Evolutionary conservation across 2,797 vertebrate genomes (phyloP).

Genomic region (Okamejei kenojei): DNA sequence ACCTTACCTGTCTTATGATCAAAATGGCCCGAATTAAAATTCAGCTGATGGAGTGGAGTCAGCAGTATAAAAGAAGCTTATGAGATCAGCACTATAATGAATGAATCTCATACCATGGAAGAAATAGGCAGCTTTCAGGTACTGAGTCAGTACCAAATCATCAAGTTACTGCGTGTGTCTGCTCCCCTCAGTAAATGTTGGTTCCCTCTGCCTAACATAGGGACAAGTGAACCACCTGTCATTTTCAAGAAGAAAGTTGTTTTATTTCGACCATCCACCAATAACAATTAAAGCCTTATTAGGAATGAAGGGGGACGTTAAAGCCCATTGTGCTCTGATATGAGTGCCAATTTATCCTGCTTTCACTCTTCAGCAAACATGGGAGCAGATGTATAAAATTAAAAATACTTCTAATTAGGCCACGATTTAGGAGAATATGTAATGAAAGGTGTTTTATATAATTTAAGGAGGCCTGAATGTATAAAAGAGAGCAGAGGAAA

Average conservation of each 20-base stretch:
- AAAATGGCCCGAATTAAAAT: constrained; percentile 45
- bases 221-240: constrained; percentile 73
- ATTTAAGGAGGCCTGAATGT: constrained; percentile 57
- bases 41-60: constrained; percentile 47
- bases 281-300: constrained; percentile 74
- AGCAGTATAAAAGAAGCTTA: constrained; percentile 43
- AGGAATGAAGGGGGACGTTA: constrained; percentile 73
- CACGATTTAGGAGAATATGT: constrained; percentile 66
- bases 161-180: constrained; percentile 46
- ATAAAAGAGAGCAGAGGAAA: constrained; percentile 61
- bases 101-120: constrained; percentile 56
- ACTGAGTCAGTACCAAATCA: constrained; percentile 56
- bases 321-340: constrained; percentile 66
- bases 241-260: constrained; percentile 73
- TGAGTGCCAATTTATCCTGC: constrained; percentile 80
- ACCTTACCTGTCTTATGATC: constrained; percentile 63
- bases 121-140: constrained; percentile 49
- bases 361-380: constrained; percentile 68
- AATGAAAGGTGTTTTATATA: constrained; percentile 64
- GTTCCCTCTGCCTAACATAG: constrained; percentile 54
- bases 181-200: constrained; percentile 54
- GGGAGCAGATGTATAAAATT: constrained; percentile 61
- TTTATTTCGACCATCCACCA: constrained; percentile 68
- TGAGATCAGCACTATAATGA: constrained; percentile 52
- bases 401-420: constrained; percentile 68